Evolutionary conservation across 2,113 vertebrate genomes (phyloP).

Genomic region (Phaethon lepturus): DNA sequence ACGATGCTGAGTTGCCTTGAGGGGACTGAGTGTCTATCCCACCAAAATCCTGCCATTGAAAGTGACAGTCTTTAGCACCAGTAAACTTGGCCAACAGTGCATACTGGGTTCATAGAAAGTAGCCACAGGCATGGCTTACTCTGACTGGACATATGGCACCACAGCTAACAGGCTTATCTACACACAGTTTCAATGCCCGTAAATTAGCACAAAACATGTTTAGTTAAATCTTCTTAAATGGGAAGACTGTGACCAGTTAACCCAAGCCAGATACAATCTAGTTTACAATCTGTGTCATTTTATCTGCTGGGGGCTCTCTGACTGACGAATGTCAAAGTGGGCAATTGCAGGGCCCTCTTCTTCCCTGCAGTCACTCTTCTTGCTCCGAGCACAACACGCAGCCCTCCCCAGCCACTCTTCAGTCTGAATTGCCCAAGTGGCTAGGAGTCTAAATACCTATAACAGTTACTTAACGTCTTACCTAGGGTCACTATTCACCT

Average conservation of each 20-base stretch:
- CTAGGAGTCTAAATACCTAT: neutral
- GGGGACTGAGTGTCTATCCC: neutral
- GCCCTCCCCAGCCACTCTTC: neutral
- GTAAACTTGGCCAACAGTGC: neutral
- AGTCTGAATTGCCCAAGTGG: neutral
- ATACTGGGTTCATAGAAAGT: neutral
- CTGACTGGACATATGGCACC: neutral
- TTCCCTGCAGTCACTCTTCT: neutral
- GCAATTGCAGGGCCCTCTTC: neutral
- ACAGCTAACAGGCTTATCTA: neutral
- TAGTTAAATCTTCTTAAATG: neutral
- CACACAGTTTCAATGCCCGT: neutral
- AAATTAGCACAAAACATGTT: neutral
- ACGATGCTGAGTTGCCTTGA: neutral
- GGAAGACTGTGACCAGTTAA: neutral
- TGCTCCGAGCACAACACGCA: neutral
- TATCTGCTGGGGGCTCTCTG: neutral
- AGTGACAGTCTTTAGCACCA: neutral
- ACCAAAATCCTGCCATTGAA: neutral
- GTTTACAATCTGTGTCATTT: neutral
- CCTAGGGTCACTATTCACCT: neutral
- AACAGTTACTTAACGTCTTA: neutral
- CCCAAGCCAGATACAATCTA: neutral
- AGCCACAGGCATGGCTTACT: neutral
- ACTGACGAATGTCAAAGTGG: accelerated